A percentile compares a stretch with the other conserved stretches of the same genome.
Conservation (phyloP, 2,113 vertebrate species). For the Halcyon malimbica region DNA sequence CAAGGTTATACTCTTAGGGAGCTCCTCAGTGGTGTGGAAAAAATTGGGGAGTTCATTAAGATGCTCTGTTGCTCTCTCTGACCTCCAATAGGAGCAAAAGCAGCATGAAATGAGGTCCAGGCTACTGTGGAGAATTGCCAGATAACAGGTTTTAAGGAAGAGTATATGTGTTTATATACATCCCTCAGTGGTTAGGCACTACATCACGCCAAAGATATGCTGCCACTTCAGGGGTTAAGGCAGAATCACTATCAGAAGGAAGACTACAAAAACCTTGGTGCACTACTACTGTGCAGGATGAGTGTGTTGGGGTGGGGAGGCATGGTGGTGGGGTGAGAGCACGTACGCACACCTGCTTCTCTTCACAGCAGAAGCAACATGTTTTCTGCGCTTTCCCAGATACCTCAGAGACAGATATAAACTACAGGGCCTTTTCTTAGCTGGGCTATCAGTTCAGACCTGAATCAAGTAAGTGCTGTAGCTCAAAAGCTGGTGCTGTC, state of each 20-base stretch:
- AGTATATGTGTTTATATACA: background rate
- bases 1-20: background rate
- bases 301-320: too few species aligned
- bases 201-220: background rate
- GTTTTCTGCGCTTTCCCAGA: background rate
- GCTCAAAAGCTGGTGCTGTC: background rate
- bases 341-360: background rate
- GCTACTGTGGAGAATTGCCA: background rate
- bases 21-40: background rate
- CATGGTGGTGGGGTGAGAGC: too few species aligned
- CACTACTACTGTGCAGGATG: fast-evolving
- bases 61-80: background rate
- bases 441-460: background rate
- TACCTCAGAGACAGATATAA: background rate
- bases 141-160: background rate
- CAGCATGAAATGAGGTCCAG: background rate
- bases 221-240: background rate
- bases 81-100: background rate
- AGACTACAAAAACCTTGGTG: background rate
- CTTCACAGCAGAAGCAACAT: background rate
- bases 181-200: background rate
- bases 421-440: background rate
- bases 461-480: background rate
- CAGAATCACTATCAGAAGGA: background rate
- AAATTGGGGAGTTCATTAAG: background rate